Conservation (phyloP, 2,113 vertebrate species). For the Alexandromys fortis region DNA sequence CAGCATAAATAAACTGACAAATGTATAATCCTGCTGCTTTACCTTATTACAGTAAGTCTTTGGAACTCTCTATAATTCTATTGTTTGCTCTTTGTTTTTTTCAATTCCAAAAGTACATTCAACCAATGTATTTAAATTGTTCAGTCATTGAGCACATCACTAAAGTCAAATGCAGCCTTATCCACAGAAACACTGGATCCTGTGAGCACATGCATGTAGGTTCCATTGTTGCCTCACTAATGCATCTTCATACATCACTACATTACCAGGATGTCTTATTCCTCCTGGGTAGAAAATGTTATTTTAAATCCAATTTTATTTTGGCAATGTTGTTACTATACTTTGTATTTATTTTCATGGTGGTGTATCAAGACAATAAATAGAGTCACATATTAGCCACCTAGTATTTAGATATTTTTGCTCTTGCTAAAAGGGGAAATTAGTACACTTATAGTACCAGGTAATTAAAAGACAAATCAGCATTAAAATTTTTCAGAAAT, state of each 20-base stretch:
- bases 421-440: slow-evolving; percentile 40
- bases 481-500: background rate
- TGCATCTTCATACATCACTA: background rate
- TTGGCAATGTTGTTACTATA: background rate
- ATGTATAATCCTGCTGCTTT: background rate
- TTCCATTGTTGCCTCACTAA: too few species aligned
- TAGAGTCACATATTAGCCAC: background rate
- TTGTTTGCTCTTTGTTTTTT: background rate
- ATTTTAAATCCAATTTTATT: background rate
- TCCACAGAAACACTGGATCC: background rate
- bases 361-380: background rate
- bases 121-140: background rate
- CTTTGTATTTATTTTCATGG: slow-evolving; percentile 26
- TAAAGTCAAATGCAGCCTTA: background rate
- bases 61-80: background rate
- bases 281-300: background rate
- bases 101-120: background rate
- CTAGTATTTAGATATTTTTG: slow-evolving; percentile 17
- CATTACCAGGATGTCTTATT: background rate
- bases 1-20: background rate
- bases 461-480: background rate
- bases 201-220: background rate
- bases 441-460: background rate
- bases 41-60: background rate
- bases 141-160: too few species aligned